Evolutionary conservation across 1,140 invertebrate genomes (phyloP).

Genomic region (Proctacanthus coquilletti): DNA sequence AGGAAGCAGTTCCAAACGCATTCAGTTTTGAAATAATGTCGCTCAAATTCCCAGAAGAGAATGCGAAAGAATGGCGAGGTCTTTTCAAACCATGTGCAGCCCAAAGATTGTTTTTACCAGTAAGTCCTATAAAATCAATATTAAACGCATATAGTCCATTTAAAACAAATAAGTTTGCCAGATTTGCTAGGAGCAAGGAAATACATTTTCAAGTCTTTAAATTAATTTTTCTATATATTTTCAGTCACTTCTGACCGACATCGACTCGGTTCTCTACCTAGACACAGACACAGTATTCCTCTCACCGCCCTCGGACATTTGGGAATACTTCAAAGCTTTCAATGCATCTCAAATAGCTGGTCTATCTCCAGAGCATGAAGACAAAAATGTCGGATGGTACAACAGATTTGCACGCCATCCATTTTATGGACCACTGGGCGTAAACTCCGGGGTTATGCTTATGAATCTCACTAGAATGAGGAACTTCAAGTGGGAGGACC

Average conservation of each 20-base stretch:
- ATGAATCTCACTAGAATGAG: constrained; percentile 92
- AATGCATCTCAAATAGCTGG: constrained; percentile 78
- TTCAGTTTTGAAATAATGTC: constrained; percentile 59
- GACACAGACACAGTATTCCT: constrained; percentile 87
- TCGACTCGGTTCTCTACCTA: constrained; percentile 82
- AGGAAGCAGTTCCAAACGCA: constrained; percentile 39
- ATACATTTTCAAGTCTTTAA: constrained; percentile 1
- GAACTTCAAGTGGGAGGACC: constrained; percentile 65
- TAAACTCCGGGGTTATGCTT: constrained; percentile 93
- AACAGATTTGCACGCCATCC: constrained; percentile 90
- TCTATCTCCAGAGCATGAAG: constrained; percentile 77
- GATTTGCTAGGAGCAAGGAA: background rate
- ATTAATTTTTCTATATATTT: constrained; percentile 18
- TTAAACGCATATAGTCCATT: background rate
- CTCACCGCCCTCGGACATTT: constrained; percentile 62
- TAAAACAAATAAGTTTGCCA: background rate
- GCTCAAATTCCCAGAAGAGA: constrained; percentile 60
- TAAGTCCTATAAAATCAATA: constrained; percentile 35
- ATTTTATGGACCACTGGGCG: constrained; percentile 78
- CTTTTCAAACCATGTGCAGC: constrained; percentile 87
- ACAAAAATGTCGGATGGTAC: constrained; percentile 86
- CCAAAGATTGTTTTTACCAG: constrained; percentile 80
- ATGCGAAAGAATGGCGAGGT: constrained; percentile 61
- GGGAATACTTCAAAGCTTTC: constrained; percentile 69
- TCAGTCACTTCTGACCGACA: constrained; percentile 57